Evolutionary conservation across 2,113 vertebrate genomes (phyloP).

Genomic region (Bubalus kerabau): DNA sequence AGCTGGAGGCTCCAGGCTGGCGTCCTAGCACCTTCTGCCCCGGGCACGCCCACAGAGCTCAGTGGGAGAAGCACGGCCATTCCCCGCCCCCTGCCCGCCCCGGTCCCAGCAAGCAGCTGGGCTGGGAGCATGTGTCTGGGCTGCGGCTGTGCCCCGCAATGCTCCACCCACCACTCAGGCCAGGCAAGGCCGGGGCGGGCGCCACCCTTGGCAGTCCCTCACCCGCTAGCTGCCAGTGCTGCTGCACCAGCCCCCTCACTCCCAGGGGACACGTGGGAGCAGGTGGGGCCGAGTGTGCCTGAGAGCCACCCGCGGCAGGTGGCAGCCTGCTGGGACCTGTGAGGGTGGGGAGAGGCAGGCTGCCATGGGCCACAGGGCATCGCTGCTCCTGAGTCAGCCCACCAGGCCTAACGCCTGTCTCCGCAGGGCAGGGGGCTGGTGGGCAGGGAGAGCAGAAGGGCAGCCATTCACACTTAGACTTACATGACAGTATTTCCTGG

Average conservation of each 20-base stretch:
- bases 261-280: background rate
- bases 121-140: accelerated
- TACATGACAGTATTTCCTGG: background rate
- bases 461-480: background rate
- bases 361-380: background rate
- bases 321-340: background rate
- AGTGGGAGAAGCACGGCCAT: background rate
- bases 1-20: background rate
- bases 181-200: background rate
- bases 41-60: background rate
- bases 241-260: background rate
- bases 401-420: background rate
- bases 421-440: background rate
- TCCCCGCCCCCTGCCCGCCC: background rate
- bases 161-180: background rate
- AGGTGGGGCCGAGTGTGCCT: background rate
- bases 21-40: background rate
- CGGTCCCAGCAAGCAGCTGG: background rate
- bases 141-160: accelerated
- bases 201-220: background rate
- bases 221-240: background rate
- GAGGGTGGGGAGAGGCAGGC: background rate
- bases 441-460: background rate
- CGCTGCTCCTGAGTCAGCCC: background rate
- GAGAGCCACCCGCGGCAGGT: background rate